Evolutionary conservation across 2,113 vertebrate species (phyloP).

Genomic region (Cyanistes caeruleus): DNA sequence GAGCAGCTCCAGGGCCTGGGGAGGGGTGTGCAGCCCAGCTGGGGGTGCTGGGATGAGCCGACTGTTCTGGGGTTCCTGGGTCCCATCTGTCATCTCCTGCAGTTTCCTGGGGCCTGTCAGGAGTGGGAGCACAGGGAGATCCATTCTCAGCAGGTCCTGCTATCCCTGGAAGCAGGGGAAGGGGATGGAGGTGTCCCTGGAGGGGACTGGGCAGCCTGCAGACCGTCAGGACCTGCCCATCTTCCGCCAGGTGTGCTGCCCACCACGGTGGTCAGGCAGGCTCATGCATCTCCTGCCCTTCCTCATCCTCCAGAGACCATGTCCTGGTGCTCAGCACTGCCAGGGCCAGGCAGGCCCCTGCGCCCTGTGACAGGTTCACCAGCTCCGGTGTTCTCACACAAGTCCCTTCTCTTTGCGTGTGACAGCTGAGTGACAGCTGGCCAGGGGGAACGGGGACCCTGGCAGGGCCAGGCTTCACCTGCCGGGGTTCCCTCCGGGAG

Average conservation of each 20-base stretch:
- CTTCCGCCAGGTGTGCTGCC: neutral
- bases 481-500: neutral
- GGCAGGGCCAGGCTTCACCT: neutral
- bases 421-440: neutral
- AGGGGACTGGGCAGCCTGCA: neutral
- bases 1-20: neutral
- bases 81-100: neutral
- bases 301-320: neutral
- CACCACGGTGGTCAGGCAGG: neutral
- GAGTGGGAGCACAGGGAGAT: neutral
- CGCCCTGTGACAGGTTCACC: neutral
- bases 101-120: neutral
- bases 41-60: accelerated
- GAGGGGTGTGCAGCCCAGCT: accelerated
- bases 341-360: neutral
- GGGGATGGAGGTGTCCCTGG: neutral
- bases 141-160: neutral
- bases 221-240: neutral
- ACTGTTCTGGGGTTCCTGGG: neutral
- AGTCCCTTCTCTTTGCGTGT: neutral
- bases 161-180: neutral
- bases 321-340: neutral
- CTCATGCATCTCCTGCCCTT: neutral
- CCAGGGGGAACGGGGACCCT: neutral
- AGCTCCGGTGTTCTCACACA: neutral